Conservation (phyloP, 2,797 vertebrate genomes). For the Botia kubotai region DNA sequence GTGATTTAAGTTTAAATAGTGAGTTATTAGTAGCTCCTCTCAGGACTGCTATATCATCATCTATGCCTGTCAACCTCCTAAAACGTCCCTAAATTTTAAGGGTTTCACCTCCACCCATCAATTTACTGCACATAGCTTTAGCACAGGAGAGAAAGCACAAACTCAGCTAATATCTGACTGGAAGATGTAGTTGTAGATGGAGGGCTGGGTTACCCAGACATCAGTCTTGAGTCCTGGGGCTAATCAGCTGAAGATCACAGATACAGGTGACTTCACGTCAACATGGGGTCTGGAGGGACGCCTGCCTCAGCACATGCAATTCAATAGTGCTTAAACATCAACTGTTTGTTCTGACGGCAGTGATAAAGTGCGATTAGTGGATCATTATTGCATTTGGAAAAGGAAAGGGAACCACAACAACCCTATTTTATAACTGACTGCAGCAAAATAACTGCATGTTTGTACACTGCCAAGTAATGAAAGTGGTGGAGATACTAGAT, state of each 20-base stretch:
- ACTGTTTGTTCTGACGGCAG: background rate
- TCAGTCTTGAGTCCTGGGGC: conserved; percentile 20
- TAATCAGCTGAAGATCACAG: conserved; percentile 40
- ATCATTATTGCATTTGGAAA: conserved; percentile 2
- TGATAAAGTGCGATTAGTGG: background rate
- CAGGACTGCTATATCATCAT: conserved; percentile 9
- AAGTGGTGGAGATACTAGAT: background rate
- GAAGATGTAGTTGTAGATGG: background rate
- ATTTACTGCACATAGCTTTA: conserved; percentile 17
- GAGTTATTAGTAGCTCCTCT: background rate
- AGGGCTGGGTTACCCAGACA: background rate
- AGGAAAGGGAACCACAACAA: background rate
- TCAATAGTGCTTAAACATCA: background rate
- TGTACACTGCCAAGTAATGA: conserved; percentile 3
- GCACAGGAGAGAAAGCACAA: background rate
- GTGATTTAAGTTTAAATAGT: too few species aligned
- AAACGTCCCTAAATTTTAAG: conserved; percentile 3
- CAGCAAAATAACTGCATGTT: conserved; percentile 21
- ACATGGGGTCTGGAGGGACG: background rate
- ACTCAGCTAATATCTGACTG: conserved; percentile 9
- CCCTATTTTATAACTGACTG: background rate
- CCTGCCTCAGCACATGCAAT: background rate
- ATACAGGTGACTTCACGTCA: conserved; percentile 34
- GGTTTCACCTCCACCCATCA: background rate
- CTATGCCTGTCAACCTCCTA: background rate